These are phyloP conservation scores for Agrilus cyanescens DNA, from an alignment of 2,888 invertebrate species.

Conservation along the genomic window DNA sequence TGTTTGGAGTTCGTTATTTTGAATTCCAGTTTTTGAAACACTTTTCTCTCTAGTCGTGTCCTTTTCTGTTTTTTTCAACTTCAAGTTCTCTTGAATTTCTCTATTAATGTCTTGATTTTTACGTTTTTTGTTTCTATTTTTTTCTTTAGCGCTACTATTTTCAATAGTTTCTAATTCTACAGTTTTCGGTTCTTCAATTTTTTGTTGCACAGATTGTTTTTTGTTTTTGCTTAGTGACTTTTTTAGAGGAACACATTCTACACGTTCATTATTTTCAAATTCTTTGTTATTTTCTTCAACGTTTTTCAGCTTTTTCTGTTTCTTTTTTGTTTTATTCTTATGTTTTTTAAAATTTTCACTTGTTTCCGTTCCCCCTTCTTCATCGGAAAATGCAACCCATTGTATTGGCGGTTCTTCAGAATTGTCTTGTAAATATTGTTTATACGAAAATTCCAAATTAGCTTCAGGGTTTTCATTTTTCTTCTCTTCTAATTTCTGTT, in stretches of 20 bases:
- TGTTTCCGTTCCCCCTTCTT: slow-evolving; percentile 1
- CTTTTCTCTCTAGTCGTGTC: slow-evolving; percentile 3
- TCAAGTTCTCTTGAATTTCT: too few species aligned
- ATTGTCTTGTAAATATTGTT: too few species aligned
- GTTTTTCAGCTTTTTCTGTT: slow-evolving; percentile 4
- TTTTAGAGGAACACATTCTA: slow-evolving; percentile 1
- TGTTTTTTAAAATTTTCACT: slow-evolving; percentile 8
- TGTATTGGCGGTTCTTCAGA: slow-evolving; percentile 22
- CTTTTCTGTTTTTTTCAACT: slow-evolving; percentile 14
- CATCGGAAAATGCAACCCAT: slow-evolving; percentile 45
- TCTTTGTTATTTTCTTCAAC: neutral
- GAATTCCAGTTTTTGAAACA: too few species aligned
- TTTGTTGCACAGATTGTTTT: slow-evolving; percentile 4
- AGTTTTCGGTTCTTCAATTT: slow-evolving; percentile 5
- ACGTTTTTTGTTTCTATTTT: slow-evolving; percentile 1
- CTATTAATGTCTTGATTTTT: too few species aligned
- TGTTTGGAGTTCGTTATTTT: too few species aligned
- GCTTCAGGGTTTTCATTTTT: slow-evolving; percentile 35
- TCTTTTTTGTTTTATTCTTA: slow-evolving; percentile 2
- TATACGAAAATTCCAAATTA: slow-evolving; percentile 38
- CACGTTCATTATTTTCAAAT: slow-evolving; percentile 3
- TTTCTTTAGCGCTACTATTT: slow-evolving; percentile 1
- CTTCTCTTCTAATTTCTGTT: slow-evolving; percentile 45
- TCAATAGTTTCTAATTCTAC: slow-evolving; percentile 3
- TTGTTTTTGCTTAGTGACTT: too few species aligned